Conservation (phyloP, 1,140 invertebrate genomes). For the Ladona fulva region DNA sequence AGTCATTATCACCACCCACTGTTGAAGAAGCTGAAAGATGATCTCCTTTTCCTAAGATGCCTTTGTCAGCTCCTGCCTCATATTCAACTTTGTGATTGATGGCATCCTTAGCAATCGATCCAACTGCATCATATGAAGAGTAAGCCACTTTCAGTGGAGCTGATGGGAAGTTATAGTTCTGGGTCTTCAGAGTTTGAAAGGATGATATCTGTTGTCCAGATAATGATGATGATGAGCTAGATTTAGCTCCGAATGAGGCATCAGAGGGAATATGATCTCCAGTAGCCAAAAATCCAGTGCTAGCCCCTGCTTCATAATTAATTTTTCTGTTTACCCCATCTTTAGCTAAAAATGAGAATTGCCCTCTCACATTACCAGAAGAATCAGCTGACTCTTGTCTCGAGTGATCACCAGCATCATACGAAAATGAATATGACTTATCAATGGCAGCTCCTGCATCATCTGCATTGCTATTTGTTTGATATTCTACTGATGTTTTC, state of each 20-base stretch:
- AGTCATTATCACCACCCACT: background rate
- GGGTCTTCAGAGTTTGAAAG: constrained; percentile 12
- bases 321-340: constrained; percentile 23
- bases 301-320: constrained; percentile 23
- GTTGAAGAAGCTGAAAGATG: constrained; percentile 17
- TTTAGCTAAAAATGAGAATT: constrained; percentile 22
- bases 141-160: constrained; percentile 22
- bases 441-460: constrained; percentile 10
- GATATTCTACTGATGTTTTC: no score
- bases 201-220: background rate
- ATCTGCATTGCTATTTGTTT: background rate
- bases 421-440: constrained; percentile 27
- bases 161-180: constrained; percentile 25
- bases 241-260: background rate
- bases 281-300: constrained; percentile 25
- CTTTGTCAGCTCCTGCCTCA: constrained; percentile 22
- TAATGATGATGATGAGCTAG: background rate
- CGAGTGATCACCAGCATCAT: constrained; percentile 23
- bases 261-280: constrained; percentile 16
- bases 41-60: constrained; percentile 20
- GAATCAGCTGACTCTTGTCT: constrained; percentile 26
- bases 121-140: constrained; percentile 24
- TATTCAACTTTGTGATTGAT: constrained; percentile 20
- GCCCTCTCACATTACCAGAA: constrained; percentile 25
- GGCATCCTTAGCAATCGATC: constrained; percentile 24